Conservation (phyloP, 1,140 invertebrate genomes). For the Diachasma alloeum region DNA sequence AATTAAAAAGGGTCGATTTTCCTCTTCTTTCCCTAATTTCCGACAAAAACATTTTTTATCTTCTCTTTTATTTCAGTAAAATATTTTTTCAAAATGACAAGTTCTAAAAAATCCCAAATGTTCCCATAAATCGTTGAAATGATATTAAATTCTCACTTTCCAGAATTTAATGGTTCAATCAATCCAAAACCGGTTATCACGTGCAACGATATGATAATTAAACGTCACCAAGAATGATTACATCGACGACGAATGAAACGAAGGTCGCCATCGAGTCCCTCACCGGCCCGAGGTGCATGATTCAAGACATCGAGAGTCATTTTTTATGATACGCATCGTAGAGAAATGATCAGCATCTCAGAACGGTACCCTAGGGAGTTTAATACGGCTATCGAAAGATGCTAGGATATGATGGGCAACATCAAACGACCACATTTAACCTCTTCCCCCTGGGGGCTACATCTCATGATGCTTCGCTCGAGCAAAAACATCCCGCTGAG, state of each 20-base stretch:
- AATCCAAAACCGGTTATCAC: conserved; percentile 7
- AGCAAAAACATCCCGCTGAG: not conserved
- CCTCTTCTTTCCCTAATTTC: no score
- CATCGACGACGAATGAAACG: not conserved
- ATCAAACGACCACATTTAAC: conserved; percentile 2
- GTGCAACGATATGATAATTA: not conserved
- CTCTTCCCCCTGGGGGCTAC: not conserved
- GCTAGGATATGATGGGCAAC: not conserved
- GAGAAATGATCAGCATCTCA: not conserved
- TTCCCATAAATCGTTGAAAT: no score
- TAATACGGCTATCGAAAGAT: not conserved
- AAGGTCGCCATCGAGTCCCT: not conserved
- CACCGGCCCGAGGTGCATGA: not conserved
- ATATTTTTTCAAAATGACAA: no score
- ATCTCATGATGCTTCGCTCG: not conserved
- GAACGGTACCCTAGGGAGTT: conserved; percentile 2
- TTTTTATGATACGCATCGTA: not conserved
- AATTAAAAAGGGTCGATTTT: no score
- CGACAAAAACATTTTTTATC: no score
- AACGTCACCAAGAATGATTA: not conserved
- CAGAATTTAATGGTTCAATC: conserved; percentile 21
- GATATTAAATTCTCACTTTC: no score
- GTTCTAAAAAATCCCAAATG: no score
- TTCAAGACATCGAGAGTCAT: not conserved
- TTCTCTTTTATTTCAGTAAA: no score